A percentile compares a stretch with the other conserved stretches of the same genome.
Evolutionary conservation across 2,113 vertebrate genomes (phyloP).

Genomic region (Austrofundulus limnaeus): DNA sequence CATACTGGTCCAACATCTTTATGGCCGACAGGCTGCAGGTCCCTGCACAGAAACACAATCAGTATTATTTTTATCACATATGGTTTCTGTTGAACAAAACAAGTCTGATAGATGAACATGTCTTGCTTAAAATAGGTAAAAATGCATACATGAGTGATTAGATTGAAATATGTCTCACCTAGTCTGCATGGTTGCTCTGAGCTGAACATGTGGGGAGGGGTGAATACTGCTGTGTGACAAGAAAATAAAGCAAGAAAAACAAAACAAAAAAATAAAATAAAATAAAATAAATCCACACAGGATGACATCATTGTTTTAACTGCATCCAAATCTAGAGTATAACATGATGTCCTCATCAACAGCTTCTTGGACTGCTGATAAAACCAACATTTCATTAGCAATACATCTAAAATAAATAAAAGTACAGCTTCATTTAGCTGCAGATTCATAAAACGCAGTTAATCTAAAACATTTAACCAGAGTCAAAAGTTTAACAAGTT

Average conservation of each 20-base stretch:
- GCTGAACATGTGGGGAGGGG: conserved; percentile 4
- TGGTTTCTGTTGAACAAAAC: not conserved
- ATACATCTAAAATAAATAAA: conserved; percentile 4
- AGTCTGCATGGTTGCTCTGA: not conserved
- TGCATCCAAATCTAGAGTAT: not conserved
- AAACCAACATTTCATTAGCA: not conserved
- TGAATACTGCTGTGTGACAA: not conserved
- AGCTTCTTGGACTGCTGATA: not conserved
- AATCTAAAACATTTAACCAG: conserved; percentile 2
- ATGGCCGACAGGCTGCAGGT: not conserved
- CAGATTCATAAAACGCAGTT: conserved; percentile 8
- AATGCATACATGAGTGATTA: conserved; percentile 1
- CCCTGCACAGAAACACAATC: not conserved
- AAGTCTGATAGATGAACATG: not conserved
- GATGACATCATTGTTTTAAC: not conserved
- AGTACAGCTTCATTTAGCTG: conserved; percentile 1
- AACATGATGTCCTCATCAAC: not conserved
- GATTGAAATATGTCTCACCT: not conserved
- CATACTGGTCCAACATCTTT: not conserved
- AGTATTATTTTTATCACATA: no score
- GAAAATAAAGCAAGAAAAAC: not conserved
- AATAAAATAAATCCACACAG: no score
- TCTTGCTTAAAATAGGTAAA: not conserved
- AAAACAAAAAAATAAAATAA: not conserved
- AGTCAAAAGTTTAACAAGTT: conserved; percentile 17